A percentile compares a stretch with the other conserved stretches of the same genome.
phyloP scores from a whole-genome alignment of 2,113 vertebrate species.

The Dromaius novaehollandiae region DNA sequence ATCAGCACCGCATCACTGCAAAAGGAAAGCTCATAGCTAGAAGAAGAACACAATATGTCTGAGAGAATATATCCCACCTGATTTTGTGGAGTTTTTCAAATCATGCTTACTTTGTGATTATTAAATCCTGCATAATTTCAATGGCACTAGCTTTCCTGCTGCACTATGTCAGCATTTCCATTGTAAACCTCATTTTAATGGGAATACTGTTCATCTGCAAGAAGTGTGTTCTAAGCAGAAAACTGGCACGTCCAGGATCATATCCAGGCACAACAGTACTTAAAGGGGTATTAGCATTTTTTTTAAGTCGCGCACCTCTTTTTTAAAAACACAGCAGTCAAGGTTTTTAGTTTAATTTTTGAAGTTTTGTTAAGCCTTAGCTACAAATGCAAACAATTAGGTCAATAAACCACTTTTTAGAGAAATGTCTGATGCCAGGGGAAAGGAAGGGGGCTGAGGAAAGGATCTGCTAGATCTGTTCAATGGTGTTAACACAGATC shows the following conservation, averaged over 20 bases:
- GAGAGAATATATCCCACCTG: neutral
- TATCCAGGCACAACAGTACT: neutral
- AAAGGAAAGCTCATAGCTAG: neutral
- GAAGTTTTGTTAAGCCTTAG: neutral
- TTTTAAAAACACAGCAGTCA: neutral
- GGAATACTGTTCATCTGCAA: constrained; percentile 37
- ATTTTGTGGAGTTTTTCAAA: neutral
- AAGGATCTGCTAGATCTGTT: neutral
- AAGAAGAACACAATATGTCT: neutral
- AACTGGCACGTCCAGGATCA: neutral
- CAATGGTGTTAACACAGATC: neutral
- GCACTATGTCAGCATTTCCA: constrained; percentile 52
- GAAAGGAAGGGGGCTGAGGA: neutral
- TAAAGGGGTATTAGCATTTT: neutral
- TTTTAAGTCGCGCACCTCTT: neutral
- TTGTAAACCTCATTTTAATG: constrained; percentile 44
- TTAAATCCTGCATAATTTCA: constrained; percentile 11
- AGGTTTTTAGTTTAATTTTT: neutral
- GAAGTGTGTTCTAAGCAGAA: constrained; percentile 51
- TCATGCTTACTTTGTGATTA: neutral
- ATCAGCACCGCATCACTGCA: neutral
- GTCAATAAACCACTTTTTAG: neutral
- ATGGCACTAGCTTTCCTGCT: neutral
- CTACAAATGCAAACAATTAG: neutral
- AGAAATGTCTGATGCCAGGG: neutral